Percentiles rank a stretch among this genome's conserved stretches.
Evolutionary conservation across 2,797 vertebrate species (phyloP).

Genomic region (Pelobates cultripes): DNA sequence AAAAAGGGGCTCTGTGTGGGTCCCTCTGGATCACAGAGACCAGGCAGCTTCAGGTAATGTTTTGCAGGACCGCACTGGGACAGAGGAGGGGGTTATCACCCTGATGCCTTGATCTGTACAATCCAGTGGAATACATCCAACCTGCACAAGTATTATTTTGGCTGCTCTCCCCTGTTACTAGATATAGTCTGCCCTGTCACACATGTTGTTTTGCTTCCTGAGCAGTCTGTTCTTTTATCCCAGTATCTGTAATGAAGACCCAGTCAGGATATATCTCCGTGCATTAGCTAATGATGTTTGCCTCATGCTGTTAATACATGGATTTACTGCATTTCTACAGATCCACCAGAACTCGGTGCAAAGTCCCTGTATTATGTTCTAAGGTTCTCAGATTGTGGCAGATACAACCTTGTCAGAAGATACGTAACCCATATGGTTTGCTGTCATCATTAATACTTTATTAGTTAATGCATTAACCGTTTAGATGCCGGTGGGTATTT

Average conservation of each 20-base stretch:
- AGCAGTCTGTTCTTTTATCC: not conserved
- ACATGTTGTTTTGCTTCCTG: not conserved
- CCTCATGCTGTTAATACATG: conserved; percentile 1
- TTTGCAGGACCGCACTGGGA: not conserved
- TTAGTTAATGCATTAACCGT: not conserved
- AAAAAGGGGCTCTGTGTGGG: not conserved
- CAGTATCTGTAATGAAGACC: not conserved
- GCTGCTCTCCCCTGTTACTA: not conserved
- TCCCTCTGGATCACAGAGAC: conserved; percentile 9
- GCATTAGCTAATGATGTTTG: conserved; percentile 13
- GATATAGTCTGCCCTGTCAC: not conserved
- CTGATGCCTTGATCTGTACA: not conserved
- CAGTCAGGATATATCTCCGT: not conserved
- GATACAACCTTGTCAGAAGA: not conserved
- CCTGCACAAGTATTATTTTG: not conserved
- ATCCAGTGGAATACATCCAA: not conserved
- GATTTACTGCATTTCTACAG: not conserved
- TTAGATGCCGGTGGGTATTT: not conserved
- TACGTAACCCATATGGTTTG: not conserved
- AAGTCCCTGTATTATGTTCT: not conserved
- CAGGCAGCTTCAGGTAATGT: not conserved
- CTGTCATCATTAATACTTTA: not conserved
- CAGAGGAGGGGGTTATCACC: too few species aligned
- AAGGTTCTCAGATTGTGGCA: not conserved
- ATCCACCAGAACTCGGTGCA: not conserved